Percentiles rank a stretch among this genome's conserved stretches.
Conservation (phyloP, 1,140 invertebrate species). For the Brachystomella parvula region DNA sequence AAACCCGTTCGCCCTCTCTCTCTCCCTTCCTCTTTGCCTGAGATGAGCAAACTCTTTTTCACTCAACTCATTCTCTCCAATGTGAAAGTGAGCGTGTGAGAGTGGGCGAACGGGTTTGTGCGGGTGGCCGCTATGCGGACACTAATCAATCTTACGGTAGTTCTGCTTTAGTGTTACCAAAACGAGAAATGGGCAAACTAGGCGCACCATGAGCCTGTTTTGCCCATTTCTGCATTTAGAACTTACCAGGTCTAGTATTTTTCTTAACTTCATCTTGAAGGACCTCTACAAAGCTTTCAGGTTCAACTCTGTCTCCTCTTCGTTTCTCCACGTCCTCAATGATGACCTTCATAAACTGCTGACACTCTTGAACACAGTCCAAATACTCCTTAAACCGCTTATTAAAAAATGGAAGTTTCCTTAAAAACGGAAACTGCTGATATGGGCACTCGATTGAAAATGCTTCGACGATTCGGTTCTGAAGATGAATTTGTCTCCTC, state of each 20-base stretch:
- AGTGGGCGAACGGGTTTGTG: too few species aligned
- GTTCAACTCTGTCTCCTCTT: background rate
- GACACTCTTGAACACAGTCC: background rate
- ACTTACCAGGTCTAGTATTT: background rate
- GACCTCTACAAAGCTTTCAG: conserved; percentile 4
- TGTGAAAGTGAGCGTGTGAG: too few species aligned
- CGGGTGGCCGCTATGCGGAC: too few species aligned
- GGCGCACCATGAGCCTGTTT: too few species aligned
- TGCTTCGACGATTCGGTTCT: background rate
- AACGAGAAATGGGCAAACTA: too few species aligned
- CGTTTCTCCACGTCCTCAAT: background rate
- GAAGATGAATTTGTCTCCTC: background rate
- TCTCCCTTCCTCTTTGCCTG: too few species aligned
- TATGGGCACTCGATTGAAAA: background rate
- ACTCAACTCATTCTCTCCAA: too few species aligned
- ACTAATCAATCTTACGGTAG: too few species aligned
- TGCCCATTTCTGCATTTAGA: background rate
- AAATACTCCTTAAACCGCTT: background rate
- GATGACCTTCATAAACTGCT: background rate
- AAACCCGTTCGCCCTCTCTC: too few species aligned
- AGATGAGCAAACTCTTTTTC: too few species aligned
- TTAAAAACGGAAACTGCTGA: background rate
- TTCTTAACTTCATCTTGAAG: conserved; percentile 6
- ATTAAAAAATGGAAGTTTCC: background rate
- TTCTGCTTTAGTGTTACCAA: too few species aligned